Evolutionary conservation across 1,140 invertebrate genomes (phyloP), one percentile per base, ranked within the genome.

Genomic region (Trachelipus rathkii): DNA sequence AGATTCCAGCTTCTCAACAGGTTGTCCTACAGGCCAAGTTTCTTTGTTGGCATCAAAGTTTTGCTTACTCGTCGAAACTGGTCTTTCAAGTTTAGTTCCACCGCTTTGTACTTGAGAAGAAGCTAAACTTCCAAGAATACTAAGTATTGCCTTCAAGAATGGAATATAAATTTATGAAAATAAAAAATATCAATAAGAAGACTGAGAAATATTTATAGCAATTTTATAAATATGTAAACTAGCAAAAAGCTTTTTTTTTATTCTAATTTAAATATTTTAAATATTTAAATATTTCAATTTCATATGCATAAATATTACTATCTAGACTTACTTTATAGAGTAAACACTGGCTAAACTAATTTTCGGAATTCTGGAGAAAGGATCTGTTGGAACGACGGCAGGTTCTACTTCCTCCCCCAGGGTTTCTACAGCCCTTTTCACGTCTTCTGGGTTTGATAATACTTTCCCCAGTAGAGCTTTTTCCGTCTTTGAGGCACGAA

Each of bases 11-110:
- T 95, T 96, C 1, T 88, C 86, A 44, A 94, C 84, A 0, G 93
- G 90, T 83, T 95, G 86, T 79, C 90, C 93, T 0, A 95, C 82
- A 0, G 94, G 94, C 88, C 91, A 95, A 67, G 90, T 81, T n/a
- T 89, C 86, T 80, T 89, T 87, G 78, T 92, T 88, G 0, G 90
- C 91, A 73, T 92, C 89, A 82, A 88, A 95, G 10, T 87, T 86
- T 83, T 95, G 93, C 11, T 86, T 87, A 1, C 92, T 93, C 0
- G 92, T 93, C 0, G 93, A 76, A 0, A 87, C 87, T 23, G 93
- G 87, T 73, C 80, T 66, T 43, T 72, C 72, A n/a, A 92, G 79
- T 0, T 89, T 53, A 0, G 79, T 77, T 0, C 85, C 87, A 5
- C 89, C 91, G 74, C 75, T 74, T 23, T 71, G 66, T 44, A 83